Conservation (phyloP, 2,113 vertebrate species). For the Antennarius striatus region DNA sequence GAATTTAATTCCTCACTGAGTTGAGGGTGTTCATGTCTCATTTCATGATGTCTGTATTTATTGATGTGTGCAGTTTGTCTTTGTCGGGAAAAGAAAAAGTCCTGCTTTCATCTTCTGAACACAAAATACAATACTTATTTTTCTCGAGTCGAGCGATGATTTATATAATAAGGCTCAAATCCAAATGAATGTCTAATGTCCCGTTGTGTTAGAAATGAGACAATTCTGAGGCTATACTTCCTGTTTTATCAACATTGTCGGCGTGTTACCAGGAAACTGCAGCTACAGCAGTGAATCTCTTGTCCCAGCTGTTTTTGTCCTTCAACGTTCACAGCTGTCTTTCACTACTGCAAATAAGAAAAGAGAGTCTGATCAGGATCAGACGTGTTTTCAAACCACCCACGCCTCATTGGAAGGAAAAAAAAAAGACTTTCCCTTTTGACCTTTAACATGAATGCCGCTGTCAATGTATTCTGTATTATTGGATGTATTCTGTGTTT, state of each 20-base stretch:
- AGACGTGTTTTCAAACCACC: conserved; percentile 21
- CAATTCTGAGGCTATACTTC: conserved; percentile 25
- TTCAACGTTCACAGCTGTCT: conserved; percentile 51
- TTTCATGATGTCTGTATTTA: too few relatives aligned
- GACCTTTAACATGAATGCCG: too few relatives aligned
- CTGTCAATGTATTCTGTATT: conserved; percentile 6
- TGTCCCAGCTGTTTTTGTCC: conserved; percentile 74
- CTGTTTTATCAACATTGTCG: conserved; percentile 49
- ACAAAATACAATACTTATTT: too few relatives aligned
- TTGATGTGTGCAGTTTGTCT: too few relatives aligned
- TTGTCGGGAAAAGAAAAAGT: too few relatives aligned
- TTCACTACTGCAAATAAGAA: conserved; percentile 16
- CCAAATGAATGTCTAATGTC: background rate
- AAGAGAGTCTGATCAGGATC: background rate
- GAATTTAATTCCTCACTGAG: background rate
- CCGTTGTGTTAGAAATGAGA: background rate
- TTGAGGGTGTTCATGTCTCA: too few relatives aligned
- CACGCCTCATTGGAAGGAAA: conserved; percentile 29
- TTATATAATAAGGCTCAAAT: background rate
- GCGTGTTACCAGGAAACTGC: conserved; percentile 44
- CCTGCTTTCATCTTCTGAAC: too few relatives aligned
- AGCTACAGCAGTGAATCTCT: conserved; percentile 10
- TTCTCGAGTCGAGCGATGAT: background rate
- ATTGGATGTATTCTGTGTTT: conserved; percentile 11
- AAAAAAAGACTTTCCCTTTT: background rate